Evolutionary conservation across 2,113 vertebrate species (phyloP), one percentile per base, ranked within the genome.

Genomic region (Sapajus apella): DNA sequence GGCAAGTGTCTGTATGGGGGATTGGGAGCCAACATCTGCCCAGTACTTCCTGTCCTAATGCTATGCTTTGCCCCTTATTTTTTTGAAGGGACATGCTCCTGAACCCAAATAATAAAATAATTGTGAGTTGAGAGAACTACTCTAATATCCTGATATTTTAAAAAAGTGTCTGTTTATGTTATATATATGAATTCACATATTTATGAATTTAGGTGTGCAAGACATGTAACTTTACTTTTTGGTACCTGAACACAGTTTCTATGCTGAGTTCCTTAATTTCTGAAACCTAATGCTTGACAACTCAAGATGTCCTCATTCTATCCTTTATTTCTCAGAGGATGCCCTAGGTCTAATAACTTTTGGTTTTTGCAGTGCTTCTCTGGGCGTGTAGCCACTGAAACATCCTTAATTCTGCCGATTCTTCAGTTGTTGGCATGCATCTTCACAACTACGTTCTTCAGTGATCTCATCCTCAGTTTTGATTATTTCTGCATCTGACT

Each of bases 371-470:
- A 50, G 45, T 81, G 45, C 5, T 43, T 52, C 6, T 61, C 17
- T 93, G 64, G 1, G 25, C 43, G 23, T 21, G 18, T 32, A 40
- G 16, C 18, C 66, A 47, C 0, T 1, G 11, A 55, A 40, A 21
- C 5, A 2, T 32, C 45, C 25, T 66, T n/a, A 20, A 50, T 64
- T 61, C 20, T 23, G 43, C 76, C 23, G 37, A 0, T 23, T 32
- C 47, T 68, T 52, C 52, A 23, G 1, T 4, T 37, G 2, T 43
- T 45, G n/a, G 4, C 2, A 20, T n/a, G 68, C 2, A 87, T 4
- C 0, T 1, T 70, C 18, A 25, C 0, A 8, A 17, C 37, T 12
- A 16, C 52, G 79, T 68, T 37, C 17, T 45, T 55, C 16, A 25
- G 8, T 32, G 35, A 40, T 40, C 40, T 81, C 37, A 58, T 50